A percentile compares a stretch with the other conserved stretches of the same genome.
These are phyloP conservation scores for Acrocyrtus sp. DNA, from an alignment of 2,888 invertebrate genomes.

Conservation along the genomic window DNA sequence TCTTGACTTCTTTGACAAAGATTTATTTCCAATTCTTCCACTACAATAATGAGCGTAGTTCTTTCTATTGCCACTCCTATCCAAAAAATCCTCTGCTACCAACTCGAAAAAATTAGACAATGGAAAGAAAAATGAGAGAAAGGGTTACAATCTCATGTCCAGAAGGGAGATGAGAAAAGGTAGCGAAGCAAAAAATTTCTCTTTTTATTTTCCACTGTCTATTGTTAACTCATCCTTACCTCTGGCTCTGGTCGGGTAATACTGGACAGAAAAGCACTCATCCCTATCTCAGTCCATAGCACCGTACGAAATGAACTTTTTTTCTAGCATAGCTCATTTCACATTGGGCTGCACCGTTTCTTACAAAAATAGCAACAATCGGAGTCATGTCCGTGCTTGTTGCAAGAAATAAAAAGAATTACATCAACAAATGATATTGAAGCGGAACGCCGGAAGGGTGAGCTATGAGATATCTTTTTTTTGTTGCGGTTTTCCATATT, in stretches of 20 bases:
- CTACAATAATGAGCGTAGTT: neutral
- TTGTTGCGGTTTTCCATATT: conserved; percentile 40
- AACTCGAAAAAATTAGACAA: conserved; percentile 56
- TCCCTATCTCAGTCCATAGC: no score
- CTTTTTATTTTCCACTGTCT: neutral
- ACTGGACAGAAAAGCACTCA: neutral
- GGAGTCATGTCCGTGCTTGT: neutral
- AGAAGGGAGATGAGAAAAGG: conserved; percentile 58
- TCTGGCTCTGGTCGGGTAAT: neutral
- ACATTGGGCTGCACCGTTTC: neutral
- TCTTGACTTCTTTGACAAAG: conserved; percentile 32
- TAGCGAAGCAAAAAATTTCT: conserved; percentile 57
- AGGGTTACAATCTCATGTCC: conserved; percentile 21
- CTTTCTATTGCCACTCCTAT: conserved; percentile 33
- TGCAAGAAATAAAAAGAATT: neutral
- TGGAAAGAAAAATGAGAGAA: conserved; percentile 55
- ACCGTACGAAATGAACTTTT: no score
- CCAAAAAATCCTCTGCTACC: neutral
- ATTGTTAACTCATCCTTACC: conserved; percentile 43
- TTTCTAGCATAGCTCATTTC: neutral
- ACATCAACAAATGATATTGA: conserved; percentile 36
- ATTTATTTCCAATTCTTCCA: conserved; percentile 39
- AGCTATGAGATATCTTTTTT: conserved; percentile 29
- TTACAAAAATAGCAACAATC: neutral
- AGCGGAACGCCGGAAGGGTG: conserved; percentile 53